Evolutionary conservation across 2,113 vertebrate species (phyloP), one percentile per base, ranked within the genome.

Genomic region (Phaethon lepturus): DNA sequence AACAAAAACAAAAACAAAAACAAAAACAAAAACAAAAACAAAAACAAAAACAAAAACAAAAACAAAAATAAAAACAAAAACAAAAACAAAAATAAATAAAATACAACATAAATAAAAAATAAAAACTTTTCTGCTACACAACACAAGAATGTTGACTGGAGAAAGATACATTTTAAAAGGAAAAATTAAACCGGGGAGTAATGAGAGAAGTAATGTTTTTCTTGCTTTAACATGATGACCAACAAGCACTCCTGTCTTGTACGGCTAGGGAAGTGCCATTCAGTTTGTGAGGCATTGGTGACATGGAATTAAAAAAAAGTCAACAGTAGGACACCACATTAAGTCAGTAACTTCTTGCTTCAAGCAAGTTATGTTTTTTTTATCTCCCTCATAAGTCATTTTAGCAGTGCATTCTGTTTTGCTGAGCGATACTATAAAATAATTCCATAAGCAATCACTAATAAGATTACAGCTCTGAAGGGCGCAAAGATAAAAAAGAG

Each of bases 401-500:
- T 80, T 67, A 71, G 13, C 11, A 64, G 26, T 68, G 33, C 19
- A 42, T 84, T 24, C 7, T 52, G 23, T 73, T 93, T 75, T 78
- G 56, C 40, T 81, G 56, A 72, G 17, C 20, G 86, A 25, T 67
- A 35, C 9, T 77, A 18, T 49, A 77, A 73, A 86, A 33, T 35
- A 80, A 83, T 83, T 77, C 35, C 64, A 67, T 47, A 86, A 88
- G 26, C 2, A 56, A 88, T 78, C 47, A 64, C 42, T 59, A 86
- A 77, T 66, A 62, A 92, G 35, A 88, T 35, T 87, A 31, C 45
- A 53, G 31, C 31, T 79, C 67, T 86, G 50, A 88, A 90, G 17
- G 5, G 28, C 44, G 23, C 29, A 95, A 87, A 72, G 69, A 53
- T 72, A 87, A 68, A 50, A 77, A 94, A 84, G 71, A 78, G 22